These are phyloP conservation scores for Himalopsyche tibetana DNA, from an alignment of 2,888 invertebrate genomes.

Conservation along the genomic window DNA sequence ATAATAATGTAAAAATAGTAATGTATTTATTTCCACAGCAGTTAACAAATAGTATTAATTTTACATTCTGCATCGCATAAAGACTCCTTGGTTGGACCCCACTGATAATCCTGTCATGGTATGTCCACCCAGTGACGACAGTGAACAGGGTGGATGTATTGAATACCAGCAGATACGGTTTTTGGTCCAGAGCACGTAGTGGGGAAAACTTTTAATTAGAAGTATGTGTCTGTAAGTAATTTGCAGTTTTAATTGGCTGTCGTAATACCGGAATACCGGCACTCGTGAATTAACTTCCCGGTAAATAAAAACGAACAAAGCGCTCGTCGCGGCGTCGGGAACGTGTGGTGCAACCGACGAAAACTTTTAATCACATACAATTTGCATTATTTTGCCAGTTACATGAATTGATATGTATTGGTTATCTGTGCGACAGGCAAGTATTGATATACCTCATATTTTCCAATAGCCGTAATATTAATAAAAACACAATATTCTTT, in stretches of 20 bases:
- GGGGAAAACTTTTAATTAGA: conserved; percentile 58
- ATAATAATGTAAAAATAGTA: too few species aligned
- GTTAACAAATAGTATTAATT: too few species aligned
- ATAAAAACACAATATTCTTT: too few species aligned
- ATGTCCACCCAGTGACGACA: neutral
- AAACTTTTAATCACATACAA: neutral
- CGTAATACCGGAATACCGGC: conserved; percentile 39
- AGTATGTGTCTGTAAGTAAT: conserved; percentile 57
- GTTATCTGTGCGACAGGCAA: too few species aligned
- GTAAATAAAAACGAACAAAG: neutral
- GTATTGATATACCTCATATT: too few species aligned
- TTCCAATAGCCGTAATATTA: too few species aligned
- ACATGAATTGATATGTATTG: too few species aligned
- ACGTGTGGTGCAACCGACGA: neutral
- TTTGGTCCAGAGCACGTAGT: conserved; percentile 21
- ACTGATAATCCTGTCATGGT: neutral
- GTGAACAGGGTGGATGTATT: neutral
- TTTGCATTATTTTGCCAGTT: too few species aligned
- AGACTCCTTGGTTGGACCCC: too few species aligned
- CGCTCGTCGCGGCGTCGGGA: neutral
- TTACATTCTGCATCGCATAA: too few species aligned
- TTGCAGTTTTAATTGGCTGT: conserved; percentile 54
- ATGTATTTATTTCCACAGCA: too few species aligned
- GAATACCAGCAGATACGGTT: conserved; percentile 5
- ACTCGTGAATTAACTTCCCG: conserved; percentile 12